phyloP scores from a whole-genome alignment of 2,113 vertebrate genomes.

The Castor canadensis region DNA sequence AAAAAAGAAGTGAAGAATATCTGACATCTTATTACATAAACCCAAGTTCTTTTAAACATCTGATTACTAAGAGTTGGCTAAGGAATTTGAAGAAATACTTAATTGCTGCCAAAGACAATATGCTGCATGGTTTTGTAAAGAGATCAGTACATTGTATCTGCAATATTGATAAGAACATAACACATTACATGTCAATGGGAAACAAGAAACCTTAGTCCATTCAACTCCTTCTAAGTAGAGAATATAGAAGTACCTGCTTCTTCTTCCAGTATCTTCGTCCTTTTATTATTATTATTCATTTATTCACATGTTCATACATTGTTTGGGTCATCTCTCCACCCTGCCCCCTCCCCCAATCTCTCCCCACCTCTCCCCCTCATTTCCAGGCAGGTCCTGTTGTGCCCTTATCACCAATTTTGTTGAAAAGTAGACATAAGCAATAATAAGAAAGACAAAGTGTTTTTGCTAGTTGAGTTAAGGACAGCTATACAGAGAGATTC shows the following conservation, averaged over 20 bases:
- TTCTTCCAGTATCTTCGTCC: neutral
- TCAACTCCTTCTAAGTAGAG: neutral
- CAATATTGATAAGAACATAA: neutral
- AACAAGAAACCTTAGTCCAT: neutral
- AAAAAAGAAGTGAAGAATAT: neutral
- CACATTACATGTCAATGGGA: neutral
- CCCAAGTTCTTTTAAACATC: neutral
- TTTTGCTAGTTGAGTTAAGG: no score
- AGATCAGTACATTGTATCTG: neutral
- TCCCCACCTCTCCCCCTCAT: no score
- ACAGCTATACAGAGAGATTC: no score
- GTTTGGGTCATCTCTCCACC: no score
- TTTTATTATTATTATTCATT: no score
- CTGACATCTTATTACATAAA: neutral
- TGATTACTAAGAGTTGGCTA: neutral
- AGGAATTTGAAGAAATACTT: slow-evolving; percentile 20
- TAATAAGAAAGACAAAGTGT: no score
- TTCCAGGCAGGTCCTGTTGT: no score
- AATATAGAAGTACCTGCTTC: neutral
- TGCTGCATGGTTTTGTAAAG: neutral
- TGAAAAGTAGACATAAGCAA: no score
- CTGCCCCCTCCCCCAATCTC: no score
- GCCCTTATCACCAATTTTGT: no score
- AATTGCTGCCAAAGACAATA: neutral
- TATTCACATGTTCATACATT: no score